A percentile compares a stretch with the other conserved stretches of the same genome.
Evolutionary conservation across 2,113 vertebrate genomes (phyloP).

Genomic region (Cheilinus undulatus): DNA sequence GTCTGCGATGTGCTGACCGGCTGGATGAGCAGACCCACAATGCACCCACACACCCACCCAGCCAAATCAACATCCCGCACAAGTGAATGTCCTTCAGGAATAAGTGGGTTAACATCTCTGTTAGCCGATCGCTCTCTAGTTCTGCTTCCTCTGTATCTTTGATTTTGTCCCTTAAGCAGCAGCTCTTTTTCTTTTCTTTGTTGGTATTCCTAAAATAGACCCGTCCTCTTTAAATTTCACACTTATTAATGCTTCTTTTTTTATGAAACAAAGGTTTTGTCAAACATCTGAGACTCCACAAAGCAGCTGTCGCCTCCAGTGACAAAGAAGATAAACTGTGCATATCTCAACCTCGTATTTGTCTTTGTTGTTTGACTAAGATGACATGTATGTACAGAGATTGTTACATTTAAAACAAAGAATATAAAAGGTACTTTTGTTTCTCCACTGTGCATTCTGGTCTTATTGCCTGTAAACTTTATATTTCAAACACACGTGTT

Average conservation of each 20-base stretch:
- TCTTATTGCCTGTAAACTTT: conserved; percentile 10
- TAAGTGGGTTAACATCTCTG: conserved; percentile 73
- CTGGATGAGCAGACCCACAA: conserved; percentile 69
- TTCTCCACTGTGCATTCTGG: conserved; percentile 11
- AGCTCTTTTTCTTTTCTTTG: conserved; percentile 3
- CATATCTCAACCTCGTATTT: conserved; percentile 19
- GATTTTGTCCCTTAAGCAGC: conserved; percentile 5
- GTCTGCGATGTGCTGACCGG: conserved; percentile 72
- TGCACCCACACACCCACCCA: conserved; percentile 25
- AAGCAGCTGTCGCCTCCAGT: neutral
- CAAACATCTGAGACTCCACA: neutral
- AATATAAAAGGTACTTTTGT: neutral
- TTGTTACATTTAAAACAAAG: conserved; percentile 16
- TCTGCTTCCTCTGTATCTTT: neutral
- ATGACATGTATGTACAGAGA: neutral
- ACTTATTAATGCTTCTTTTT: conserved; percentile 30
- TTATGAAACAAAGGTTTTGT: neutral
- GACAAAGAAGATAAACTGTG: conserved; percentile 2
- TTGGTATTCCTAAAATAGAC: neutral
- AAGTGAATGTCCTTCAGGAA: conserved; percentile 81
- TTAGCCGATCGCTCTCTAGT: conserved; percentile 38
- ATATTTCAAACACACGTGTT: conserved; percentile 1
- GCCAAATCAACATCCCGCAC: conserved; percentile 71
- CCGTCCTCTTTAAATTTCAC: neutral
- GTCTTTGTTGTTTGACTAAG: conserved; percentile 15